A percentile compares a stretch with the other conserved stretches of the same genome.
Conservation (phyloP, 2,797 vertebrate genomes). For the Adelosebastes latens region DNA sequence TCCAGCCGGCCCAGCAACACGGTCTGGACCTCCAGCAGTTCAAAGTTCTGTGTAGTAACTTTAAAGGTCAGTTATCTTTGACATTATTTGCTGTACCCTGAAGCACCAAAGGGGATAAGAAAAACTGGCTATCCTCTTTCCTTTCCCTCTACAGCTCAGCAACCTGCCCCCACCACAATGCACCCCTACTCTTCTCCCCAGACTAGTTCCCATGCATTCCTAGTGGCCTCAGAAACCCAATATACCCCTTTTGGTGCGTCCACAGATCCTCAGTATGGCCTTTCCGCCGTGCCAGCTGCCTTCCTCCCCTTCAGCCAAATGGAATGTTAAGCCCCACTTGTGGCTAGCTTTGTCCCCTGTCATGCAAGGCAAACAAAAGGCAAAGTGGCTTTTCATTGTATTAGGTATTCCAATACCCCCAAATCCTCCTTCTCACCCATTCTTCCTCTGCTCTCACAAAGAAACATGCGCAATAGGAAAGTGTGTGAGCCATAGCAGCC, state of each 20-base stretch:
- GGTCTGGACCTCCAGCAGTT: neutral
- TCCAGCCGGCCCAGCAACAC: neutral
- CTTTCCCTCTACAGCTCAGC: neutral
- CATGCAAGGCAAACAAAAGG: slow-evolving; percentile 72
- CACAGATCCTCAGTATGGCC: slow-evolving; percentile 39
- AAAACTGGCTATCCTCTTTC: neutral
- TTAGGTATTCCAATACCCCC: slow-evolving; percentile 46
- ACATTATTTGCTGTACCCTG: neutral
- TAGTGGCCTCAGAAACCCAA: slow-evolving; percentile 66
- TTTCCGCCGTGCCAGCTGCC: slow-evolving; percentile 56
- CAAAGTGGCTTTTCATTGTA: slow-evolving; percentile 71
- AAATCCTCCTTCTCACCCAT: slow-evolving; percentile 40
- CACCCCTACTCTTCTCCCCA: neutral
- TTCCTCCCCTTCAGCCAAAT: slow-evolving; percentile 51
- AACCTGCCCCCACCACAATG: neutral
- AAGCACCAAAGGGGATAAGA: neutral
- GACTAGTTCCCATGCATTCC: slow-evolving; percentile 74
- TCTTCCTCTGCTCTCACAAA: slow-evolving; percentile 32
- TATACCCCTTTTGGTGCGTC: slow-evolving; percentile 26
- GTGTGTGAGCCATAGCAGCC: neutral
- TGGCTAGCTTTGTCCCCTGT: slow-evolving; percentile 57
- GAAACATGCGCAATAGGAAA: neutral
- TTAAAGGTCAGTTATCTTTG: neutral
- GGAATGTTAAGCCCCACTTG: slow-evolving; percentile 81
- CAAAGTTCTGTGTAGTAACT: neutral